Evolutionary conservation across 1,140 invertebrate genomes (phyloP), one percentile per base, ranked within the genome.

Genomic region (Pachypsylla venusta): DNA sequence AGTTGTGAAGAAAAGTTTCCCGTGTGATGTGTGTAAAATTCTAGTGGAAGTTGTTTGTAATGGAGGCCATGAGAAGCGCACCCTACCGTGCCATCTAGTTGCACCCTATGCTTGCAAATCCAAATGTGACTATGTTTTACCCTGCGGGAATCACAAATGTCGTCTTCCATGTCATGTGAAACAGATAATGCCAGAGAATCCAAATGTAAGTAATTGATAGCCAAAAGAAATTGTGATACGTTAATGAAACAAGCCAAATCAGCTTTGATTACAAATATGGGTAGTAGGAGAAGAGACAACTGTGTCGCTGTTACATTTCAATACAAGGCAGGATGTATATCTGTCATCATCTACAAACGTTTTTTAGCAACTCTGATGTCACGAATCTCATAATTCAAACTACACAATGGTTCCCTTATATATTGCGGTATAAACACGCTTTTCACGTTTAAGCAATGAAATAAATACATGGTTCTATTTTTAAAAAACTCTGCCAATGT

Each of bases 61-160:
- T 60, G 90, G 91, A 1, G 79, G 78, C 30, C 91, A 95, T 70
- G 89, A 93, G 74, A 80, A 79, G 3, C 71, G 73, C n/a, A 69
- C 79, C 14, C 81, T 82, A 73, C 81, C 86, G 1, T 96, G 92
- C 70, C 77, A 81, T 66, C 74, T 77, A 63, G 81, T 88, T 1
- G 75, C 73, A 56, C 75, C 83, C 0, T 75, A 75, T 16, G 85
- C 84, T 13, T 96, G 92, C 71, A 78, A 81, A 1, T 76, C 85
- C 53, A 68, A 72, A 25, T 93, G 89, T 75, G 84, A 82, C 0
- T 73, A 77, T 61, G 40, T 68, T 7, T 72, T 93, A 12, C 42
- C 69, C 0, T 96, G 92, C 70, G 78, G 78, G 1, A 93, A 93
- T 73, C 91, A 96, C 67, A 75, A 65, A 1, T 96, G 92, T 69